Conservation (phyloP, 2,113 vertebrate species). For the Corynorhinus townsendii region DNA sequence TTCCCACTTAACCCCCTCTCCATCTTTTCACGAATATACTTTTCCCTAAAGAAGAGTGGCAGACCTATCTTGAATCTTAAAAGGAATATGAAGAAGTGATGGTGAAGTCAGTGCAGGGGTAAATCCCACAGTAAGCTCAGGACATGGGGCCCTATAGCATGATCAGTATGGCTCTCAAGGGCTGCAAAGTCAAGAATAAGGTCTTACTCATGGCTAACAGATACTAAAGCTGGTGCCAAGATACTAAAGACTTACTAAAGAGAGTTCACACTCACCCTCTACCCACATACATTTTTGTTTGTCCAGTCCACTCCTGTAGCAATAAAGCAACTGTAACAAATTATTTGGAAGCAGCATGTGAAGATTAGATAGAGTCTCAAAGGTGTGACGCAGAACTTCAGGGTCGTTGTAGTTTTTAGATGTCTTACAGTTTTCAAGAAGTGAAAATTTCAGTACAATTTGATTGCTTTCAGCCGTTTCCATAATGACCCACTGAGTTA, state of each 20-base stretch:
- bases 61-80: neutral
- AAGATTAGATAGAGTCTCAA: constrained; percentile 57
- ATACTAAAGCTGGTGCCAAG: neutral
- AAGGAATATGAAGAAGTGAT: neutral
- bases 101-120: neutral
- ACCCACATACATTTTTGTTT: neutral
- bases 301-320: constrained; percentile 48
- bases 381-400: constrained; percentile 27
- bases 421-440: neutral
- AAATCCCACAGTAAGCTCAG: neutral
- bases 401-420: neutral
- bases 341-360: constrained; percentile 60
- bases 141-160: neutral
- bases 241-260: neutral
- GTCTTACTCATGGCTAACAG: neutral
- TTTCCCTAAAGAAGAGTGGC: neutral
- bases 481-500: neutral
- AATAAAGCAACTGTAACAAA: constrained; percentile 40
- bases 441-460: neutral
- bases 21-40: neutral
- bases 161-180: too few species aligned
- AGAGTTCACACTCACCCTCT: rapidly evolving
- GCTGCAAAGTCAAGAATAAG: neutral
- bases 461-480: neutral
- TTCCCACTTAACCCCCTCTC: neutral